Conservation (phyloP, 2,888 invertebrate genomes). For the Anarsia innoxiella region DNA sequence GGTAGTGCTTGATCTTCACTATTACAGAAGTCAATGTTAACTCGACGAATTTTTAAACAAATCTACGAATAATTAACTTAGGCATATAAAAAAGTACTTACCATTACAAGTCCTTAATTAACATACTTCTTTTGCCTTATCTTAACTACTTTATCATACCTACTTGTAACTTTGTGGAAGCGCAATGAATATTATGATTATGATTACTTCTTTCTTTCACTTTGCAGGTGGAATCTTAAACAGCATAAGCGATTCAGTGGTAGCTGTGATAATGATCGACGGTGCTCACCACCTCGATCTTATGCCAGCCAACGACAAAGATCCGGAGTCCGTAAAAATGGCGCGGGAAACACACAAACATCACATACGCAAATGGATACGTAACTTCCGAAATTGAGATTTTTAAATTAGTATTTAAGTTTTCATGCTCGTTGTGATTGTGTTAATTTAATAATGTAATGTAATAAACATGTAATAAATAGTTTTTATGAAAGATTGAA, state of each 20-base stretch:
- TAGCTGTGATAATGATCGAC: constrained; percentile 84
- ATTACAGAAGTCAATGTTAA: too few relatives aligned
- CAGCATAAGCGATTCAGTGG: constrained; percentile 78
- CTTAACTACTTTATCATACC: too few relatives aligned
- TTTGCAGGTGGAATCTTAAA: constrained; percentile 79
- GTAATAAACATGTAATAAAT: background rate
- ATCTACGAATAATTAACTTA: too few relatives aligned
- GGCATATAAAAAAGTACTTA: too few relatives aligned
- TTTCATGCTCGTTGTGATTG: background rate
- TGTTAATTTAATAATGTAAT: too few relatives aligned
- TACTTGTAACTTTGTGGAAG: too few relatives aligned
- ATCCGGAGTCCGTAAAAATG: constrained; percentile 78
- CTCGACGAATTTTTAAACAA: too few relatives aligned
- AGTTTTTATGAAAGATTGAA: background rate
- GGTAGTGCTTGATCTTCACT: too few relatives aligned
- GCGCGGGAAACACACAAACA: constrained; percentile 78
- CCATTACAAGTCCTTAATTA: too few relatives aligned
- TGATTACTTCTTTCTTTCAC: too few relatives aligned
- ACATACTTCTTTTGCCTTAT: too few relatives aligned
- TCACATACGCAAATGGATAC: constrained; percentile 77
- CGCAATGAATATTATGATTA: too few relatives aligned
- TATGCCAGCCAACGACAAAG: constrained; percentile 76
- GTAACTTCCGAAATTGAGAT: constrained; percentile 30
- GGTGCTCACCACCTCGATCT: constrained; percentile 92
- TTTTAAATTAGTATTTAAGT: background rate